Conservation (phyloP, 2,797 vertebrate genomes). For the Lagorchestes hirsutus region DNA sequence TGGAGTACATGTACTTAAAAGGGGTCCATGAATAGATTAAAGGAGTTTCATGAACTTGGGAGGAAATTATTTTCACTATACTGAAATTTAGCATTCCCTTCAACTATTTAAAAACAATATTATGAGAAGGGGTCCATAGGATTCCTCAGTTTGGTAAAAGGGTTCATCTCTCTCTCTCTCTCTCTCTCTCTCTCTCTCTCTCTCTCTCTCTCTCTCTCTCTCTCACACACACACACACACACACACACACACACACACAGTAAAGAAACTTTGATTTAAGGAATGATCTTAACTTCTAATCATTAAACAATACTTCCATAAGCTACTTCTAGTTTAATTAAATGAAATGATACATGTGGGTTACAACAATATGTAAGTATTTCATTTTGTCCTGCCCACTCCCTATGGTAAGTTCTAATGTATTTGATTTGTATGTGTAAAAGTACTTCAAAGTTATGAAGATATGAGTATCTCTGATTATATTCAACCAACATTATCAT, state of each 20-base stretch:
- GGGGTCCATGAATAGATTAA: neutral
- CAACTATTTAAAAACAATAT: too few species aligned
- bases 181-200: too few species aligned
- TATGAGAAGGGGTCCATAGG: too few species aligned
- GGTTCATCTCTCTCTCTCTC: neutral
- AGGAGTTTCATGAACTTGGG: neutral
- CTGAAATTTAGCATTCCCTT: neutral
- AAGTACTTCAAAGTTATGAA: neutral
- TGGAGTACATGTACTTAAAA: neutral
- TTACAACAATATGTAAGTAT: neutral
- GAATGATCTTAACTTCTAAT: slow-evolving; percentile 3
- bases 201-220: too few species aligned
- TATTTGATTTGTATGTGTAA: neutral
- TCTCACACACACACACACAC: neutral
- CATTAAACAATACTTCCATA: slow-evolving; percentile 22
- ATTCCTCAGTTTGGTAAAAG: neutral
- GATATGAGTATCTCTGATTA: neutral
- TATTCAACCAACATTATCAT: neutral
- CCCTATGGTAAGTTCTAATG: neutral
- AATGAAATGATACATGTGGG: slow-evolving; percentile 13
- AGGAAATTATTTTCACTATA: neutral
- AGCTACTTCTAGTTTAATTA: neutral
- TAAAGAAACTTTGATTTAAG: neutral
- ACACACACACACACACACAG: neutral
- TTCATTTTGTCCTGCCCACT: slow-evolving; percentile 29